These are phyloP conservation scores for Paramormyrops kingsleyae DNA, from an alignment of 2,113 vertebrate genomes.

Conservation along the genomic window DNA sequence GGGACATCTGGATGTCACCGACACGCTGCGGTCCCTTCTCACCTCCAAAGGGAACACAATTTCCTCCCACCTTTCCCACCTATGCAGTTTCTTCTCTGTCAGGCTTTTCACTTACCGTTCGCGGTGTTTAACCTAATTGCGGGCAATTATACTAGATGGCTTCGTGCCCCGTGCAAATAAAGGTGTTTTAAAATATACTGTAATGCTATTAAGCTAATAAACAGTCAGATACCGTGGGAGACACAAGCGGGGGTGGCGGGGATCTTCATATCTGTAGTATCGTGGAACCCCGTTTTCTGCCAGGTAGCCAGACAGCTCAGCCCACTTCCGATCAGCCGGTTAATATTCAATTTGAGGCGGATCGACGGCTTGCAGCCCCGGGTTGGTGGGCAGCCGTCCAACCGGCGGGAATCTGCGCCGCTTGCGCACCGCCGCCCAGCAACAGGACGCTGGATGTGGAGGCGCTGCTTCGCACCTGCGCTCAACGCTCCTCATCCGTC, in stretches of 20 bases:
- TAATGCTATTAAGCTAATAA: neutral
- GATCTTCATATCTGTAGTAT: neutral
- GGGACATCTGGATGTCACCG: neutral
- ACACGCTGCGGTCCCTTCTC: neutral
- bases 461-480: neutral
- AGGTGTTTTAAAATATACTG: neutral
- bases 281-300: neutral
- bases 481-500: neutral
- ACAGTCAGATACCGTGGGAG: neutral
- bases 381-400: constrained; percentile 3
- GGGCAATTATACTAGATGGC: neutral
- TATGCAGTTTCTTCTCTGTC: neutral
- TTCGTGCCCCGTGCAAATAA: neutral
- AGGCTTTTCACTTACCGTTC: neutral
- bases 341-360: constrained; percentile 1
- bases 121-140: neutral
- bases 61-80: neutral
- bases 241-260: neutral
- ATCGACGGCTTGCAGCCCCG: neutral
- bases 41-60: neutral
- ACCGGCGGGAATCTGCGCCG: neutral
- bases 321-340: neutral
- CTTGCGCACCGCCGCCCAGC: constrained; percentile 3
- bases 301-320: neutral
- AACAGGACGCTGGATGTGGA: neutral